A percentile compares a stretch with the other conserved stretches of the same genome.
Evolutionary conservation across 2,888 invertebrate species (phyloP).

Genomic region (Myathropa florea): DNA sequence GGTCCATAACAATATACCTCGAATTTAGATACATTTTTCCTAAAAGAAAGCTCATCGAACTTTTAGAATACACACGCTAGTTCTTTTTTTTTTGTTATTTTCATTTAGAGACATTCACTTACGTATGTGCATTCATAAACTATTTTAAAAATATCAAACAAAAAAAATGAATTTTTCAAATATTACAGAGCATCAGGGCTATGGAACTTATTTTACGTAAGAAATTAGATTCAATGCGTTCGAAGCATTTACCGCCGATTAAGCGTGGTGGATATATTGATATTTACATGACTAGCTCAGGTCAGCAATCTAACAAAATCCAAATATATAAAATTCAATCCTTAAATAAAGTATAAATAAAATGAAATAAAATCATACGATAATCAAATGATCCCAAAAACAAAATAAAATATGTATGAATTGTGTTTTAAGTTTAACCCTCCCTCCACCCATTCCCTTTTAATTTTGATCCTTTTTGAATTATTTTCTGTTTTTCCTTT

Average conservation of each 20-base stretch:
- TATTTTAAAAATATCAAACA: not conserved
- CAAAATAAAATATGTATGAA: constrained; percentile 9
- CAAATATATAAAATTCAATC: constrained; percentile 37
- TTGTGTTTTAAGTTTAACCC: not conserved
- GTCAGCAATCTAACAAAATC: constrained; percentile 82
- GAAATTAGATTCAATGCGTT: constrained; percentile 87
- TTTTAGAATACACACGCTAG: constrained; percentile 21
- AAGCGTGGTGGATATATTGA: constrained; percentile 91
- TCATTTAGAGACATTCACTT: not conserved
- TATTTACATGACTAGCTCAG: constrained; percentile 93
- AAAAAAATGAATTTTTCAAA: constrained; percentile 53
- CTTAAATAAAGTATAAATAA: constrained; percentile 1
- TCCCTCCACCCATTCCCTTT: not conserved
- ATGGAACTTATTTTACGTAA: constrained; percentile 89
- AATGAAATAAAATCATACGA: constrained; percentile 36
- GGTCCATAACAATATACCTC: constrained; percentile 75
- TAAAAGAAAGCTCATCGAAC: constrained; percentile 34
- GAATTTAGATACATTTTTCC: not conserved
- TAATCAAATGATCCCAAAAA: constrained; percentile 8
- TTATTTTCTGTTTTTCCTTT: not conserved
- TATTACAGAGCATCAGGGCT: constrained; percentile 86
- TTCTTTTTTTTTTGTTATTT: not conserved
- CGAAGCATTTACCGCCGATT: constrained; percentile 90
- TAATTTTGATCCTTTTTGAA: not conserved
- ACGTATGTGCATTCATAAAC: constrained; percentile 5